A percentile compares a stretch with the other conserved stretches of the same genome.
Evolutionary conservation across 1,140 invertebrate genomes (phyloP).

Genomic region (Habropoda laboriosa): DNA sequence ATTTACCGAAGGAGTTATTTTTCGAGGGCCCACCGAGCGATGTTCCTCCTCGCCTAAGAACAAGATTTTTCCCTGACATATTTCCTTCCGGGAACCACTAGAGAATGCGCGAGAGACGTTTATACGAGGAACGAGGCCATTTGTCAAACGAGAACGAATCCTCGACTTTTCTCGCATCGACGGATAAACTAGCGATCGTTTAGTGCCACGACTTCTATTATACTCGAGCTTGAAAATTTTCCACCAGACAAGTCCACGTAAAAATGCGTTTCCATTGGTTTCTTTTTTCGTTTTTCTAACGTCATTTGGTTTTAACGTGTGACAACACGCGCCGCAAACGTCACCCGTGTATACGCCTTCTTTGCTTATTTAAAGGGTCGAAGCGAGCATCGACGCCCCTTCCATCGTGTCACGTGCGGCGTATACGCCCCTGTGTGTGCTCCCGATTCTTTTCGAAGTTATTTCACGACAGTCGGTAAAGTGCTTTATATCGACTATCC

Average conservation of each 20-base stretch:
- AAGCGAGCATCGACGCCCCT: slow-evolving; percentile 36
- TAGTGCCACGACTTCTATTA: no score
- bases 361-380: slow-evolving; percentile 64
- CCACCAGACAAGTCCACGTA: neutral
- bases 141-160: slow-evolving; percentile 10
- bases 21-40: slow-evolving; percentile 12
- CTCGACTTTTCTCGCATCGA: neutral
- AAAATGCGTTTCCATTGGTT: no score
- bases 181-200: neutral
- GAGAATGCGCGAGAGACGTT: neutral
- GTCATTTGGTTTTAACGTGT: slow-evolving; percentile 33
- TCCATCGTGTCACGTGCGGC: slow-evolving; percentile 10
- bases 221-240: neutral
- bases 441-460: slow-evolving; percentile 40
- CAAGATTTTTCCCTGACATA: slow-evolving; percentile 15
- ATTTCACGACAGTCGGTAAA: slow-evolving; percentile 38
- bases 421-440: slow-evolving; percentile 6
- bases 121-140: neutral
- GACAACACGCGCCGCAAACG: slow-evolving; percentile 27
- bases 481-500: slow-evolving; percentile 23
- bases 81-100: neutral
- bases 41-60: neutral
- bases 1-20: slow-evolving; percentile 47
- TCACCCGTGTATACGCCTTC: slow-evolving; percentile 35
- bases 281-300: no score